phyloP scores from a whole-genome alignment of 2,797 vertebrate species.

The Aviceda leuphotes region DNA sequence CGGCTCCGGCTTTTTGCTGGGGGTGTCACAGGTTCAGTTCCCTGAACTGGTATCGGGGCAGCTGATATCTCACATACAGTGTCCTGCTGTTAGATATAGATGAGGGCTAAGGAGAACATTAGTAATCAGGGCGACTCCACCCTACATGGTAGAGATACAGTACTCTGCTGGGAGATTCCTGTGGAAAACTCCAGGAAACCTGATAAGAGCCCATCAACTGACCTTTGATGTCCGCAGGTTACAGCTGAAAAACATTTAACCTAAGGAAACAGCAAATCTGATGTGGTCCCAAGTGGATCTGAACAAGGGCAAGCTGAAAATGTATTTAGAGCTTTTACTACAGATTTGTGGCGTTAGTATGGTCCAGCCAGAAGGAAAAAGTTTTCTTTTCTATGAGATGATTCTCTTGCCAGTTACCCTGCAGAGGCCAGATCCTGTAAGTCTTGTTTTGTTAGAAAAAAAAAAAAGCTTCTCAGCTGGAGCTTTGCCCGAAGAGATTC shows the following conservation, averaged over 20 bases:
- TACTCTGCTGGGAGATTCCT: neutral
- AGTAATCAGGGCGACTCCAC: neutral
- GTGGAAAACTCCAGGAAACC: neutral
- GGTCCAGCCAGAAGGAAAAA: neutral
- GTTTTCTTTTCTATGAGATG: neutral
- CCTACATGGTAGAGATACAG: neutral
- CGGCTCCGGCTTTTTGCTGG: neutral
- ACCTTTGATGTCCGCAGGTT: neutral
- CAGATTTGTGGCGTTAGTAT: neutral
- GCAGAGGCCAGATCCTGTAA: neutral
- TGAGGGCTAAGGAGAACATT: neutral
- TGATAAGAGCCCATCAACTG: neutral
- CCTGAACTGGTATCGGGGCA: neutral
- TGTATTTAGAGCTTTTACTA: neutral
- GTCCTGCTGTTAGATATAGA: neutral
- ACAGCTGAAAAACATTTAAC: neutral
- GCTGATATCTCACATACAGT: neutral
- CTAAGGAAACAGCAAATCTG: neutral
- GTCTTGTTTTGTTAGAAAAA: neutral
- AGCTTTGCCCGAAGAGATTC: neutral
- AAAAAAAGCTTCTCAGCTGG: neutral
- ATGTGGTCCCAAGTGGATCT: neutral
- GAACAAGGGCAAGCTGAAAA: neutral
- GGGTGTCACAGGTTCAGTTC: neutral
- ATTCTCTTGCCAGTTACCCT: neutral